Conservation (phyloP, 2,888 invertebrate genomes). For the Cantharis flavilabris region DNA sequence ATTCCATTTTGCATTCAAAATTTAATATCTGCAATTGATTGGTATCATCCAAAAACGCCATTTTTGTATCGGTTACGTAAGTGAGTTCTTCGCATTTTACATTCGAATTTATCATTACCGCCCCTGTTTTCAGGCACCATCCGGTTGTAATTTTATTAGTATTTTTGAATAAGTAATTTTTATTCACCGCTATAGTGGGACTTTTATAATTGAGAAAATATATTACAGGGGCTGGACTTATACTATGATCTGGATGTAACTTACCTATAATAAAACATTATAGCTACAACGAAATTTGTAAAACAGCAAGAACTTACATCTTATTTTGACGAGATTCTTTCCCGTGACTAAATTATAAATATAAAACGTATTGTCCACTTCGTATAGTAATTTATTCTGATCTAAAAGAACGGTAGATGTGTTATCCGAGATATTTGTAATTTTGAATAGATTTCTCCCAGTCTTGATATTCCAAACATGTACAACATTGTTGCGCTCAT, state of each 20-base stretch:
- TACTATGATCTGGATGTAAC: neutral
- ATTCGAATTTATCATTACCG: neutral
- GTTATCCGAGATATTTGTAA: neutral
- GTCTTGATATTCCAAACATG: neutral
- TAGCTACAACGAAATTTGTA: neutral
- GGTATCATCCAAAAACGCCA: neutral
- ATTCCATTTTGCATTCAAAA: neutral
- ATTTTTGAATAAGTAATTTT: neutral
- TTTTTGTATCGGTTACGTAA: neutral
- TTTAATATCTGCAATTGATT: neutral
- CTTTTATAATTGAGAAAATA: neutral
- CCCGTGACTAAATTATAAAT: neutral
- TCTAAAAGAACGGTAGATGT: neutral
- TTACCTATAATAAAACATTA: neutral
- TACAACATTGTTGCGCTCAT: neutral
- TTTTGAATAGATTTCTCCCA: neutral
- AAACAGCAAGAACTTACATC: neutral
- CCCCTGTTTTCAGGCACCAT: neutral
- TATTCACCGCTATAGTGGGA: neutral
- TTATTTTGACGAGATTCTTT: neutral
- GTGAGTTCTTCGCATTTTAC: neutral
- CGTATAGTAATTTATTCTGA: neutral
- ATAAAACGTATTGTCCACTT: neutral
- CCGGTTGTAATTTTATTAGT: neutral
- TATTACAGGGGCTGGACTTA: neutral